These are phyloP conservation scores for Orthonyx spaldingii DNA, from an alignment of 2,113 vertebrate species.

Conservation along the genomic window DNA sequence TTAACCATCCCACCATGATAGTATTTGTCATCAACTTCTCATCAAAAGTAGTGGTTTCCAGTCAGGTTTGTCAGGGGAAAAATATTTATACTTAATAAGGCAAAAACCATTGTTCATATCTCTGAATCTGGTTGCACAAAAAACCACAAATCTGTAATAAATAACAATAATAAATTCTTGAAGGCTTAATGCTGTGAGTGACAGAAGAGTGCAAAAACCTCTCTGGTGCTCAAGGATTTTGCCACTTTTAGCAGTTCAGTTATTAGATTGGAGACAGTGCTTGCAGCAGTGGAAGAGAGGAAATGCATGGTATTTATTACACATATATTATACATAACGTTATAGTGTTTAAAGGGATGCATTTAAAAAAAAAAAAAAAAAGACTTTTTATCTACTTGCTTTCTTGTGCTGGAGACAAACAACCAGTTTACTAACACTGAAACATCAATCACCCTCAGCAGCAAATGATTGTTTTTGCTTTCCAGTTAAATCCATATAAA, in stretches of 20 bases:
- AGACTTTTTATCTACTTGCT: background rate
- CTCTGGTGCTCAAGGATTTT: background rate
- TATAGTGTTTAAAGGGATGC: background rate
- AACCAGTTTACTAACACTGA: background rate
- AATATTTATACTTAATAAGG: background rate
- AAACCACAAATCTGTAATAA: background rate
- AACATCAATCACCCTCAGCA: slow-evolving; percentile 7
- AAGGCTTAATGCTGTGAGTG: background rate
- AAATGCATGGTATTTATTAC: background rate
- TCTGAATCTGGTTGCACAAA: background rate
- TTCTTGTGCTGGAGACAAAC: slow-evolving; percentile 27
- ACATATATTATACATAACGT: background rate
- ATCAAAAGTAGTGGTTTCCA: background rate
- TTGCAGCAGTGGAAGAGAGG: background rate
- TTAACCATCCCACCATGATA: background rate
- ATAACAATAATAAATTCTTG: background rate
- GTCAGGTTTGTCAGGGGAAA: background rate
- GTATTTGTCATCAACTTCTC: background rate
- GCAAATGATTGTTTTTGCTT: slow-evolving; percentile 30
- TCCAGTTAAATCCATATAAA: slow-evolving; percentile 43
- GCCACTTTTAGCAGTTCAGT: background rate
- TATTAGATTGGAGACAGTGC: background rate
- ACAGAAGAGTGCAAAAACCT: background rate
- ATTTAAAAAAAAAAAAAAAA: background rate
- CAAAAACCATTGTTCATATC: background rate